Evolutionary conservation across 2,888 invertebrate genomes (phyloP), one percentile per base, ranked within the genome.

Genomic region (Zygaena filipendulae): DNA sequence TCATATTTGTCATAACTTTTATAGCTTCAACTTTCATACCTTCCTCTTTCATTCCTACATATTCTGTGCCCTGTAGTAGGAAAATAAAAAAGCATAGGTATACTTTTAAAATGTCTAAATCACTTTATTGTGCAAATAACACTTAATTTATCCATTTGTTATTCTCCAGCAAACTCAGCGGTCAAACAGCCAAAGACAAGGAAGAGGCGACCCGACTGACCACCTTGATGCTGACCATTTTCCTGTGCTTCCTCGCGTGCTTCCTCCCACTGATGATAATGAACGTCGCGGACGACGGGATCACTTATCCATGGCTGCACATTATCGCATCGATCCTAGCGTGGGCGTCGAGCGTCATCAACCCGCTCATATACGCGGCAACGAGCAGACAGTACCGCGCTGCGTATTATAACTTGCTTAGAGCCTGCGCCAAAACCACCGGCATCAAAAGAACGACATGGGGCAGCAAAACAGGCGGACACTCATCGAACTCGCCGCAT

Each of bases 301-400:
- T 87, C 33, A 52, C 35, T 3, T 84, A 83, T 47, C 92, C 94
- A 3, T 84, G 86, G 66, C 64, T 92, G 1, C 93, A 95, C 56
- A 87, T 94, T 36, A 77, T 92, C 30, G 91, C 92, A 1, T 93
- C 93, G 0, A 86, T 94, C 27, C 77, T 93, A 39, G 92, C 94
- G 0, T 95, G 95, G 92, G 90, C 92, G 0, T 93, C 94, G 0
- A 90, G 92, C 34, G 93, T 94, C 27, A 83, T 94, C 42, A 95
- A 95, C 68, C 95, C 95, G 0, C 83, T 95, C 37, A 92, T 95
- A 40, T 95, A 95, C 68, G 94, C 94, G 3, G 91, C 90, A 4
- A 92, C 92, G 43, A 95, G 94, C 61, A 83, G 91, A 39, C 91
- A 92, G 49, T 95, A 95, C 55, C 52, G 84, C 35, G 81, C 83